Evolutionary conservation across 2,113 vertebrate genomes (phyloP).

Genomic region (Beaufortia kweichowensis): DNA sequence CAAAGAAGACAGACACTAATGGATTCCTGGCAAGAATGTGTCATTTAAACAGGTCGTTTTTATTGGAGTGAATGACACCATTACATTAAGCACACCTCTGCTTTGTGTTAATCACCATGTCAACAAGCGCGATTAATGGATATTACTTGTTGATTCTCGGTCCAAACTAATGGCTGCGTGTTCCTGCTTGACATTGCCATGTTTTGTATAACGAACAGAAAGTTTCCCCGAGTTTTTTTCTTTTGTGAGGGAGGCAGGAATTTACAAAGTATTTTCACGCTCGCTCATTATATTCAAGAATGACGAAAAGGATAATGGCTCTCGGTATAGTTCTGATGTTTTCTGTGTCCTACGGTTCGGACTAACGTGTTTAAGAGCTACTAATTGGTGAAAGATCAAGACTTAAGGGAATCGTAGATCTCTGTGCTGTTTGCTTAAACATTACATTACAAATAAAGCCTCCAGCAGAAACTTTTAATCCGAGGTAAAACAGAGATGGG

Average conservation of each 20-base stretch:
- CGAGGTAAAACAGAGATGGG: conserved; percentile 29
- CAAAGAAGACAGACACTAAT: conserved; percentile 62
- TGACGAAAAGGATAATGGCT: conserved; percentile 43
- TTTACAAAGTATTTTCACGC: conserved; percentile 25
- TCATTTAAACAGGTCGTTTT: conserved; percentile 64
- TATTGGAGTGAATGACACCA: conserved; percentile 60
- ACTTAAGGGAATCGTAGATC: conserved; percentile 39
- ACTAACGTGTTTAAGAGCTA: conserved; percentile 36
- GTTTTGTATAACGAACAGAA: conserved; percentile 41
- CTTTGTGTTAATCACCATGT: conserved; percentile 60
- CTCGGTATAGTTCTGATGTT: conserved; percentile 37
- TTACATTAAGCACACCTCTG: conserved; percentile 61
- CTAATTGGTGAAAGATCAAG: conserved; percentile 44
- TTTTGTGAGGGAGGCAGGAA: conserved; percentile 9
- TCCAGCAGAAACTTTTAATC: conserved; percentile 37
- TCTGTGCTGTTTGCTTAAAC: conserved; percentile 36
- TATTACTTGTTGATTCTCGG: conserved; percentile 56
- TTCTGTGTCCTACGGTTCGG: conserved; percentile 13
- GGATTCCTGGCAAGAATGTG: conserved; percentile 60
- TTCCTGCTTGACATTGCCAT: conserved; percentile 44
- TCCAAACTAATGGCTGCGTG: conserved; percentile 48
- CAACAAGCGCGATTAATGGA: conserved; percentile 59
- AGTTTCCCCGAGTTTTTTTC: conserved; percentile 42
- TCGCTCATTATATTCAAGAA: conserved; percentile 44
- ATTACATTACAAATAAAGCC: conserved; percentile 41